Conservation (phyloP, 2,888 invertebrate species). For the Dorcus parallelipipedus region DNA sequence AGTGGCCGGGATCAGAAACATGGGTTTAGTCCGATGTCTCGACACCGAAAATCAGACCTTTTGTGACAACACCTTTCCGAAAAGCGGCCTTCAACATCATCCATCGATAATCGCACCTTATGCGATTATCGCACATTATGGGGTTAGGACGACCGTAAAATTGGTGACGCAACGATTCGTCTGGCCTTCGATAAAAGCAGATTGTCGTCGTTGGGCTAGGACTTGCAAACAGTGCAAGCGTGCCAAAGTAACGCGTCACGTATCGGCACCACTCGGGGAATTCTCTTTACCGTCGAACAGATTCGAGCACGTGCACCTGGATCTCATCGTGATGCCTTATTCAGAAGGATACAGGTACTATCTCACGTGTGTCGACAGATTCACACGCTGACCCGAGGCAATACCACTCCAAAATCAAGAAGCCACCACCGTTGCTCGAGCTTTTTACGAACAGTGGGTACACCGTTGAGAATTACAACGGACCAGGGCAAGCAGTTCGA, state of each 20-base stretch:
- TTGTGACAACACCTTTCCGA: neutral
- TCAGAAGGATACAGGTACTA: constrained; percentile 26
- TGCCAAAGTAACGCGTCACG: constrained; percentile 31
- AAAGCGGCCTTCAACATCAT: neutral
- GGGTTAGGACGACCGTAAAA: constrained; percentile 5
- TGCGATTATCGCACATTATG: constrained; percentile 1
- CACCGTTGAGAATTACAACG: no score
- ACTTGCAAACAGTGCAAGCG: constrained; percentile 2
- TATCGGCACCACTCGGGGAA: constrained; percentile 19
- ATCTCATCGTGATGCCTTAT: constrained; percentile 45
- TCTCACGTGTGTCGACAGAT: constrained; percentile 36
- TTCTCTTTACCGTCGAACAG: constrained; percentile 26
- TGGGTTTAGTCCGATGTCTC: no score
- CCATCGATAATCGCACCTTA: no score
- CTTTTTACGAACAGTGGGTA: constrained; percentile 32
- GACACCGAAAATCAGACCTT: neutral
- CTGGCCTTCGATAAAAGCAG: constrained; percentile 11
- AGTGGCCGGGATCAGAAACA: no score
- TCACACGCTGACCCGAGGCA: constrained; percentile 35
- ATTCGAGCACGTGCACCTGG: constrained; percentile 41
- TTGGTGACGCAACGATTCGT: constrained; percentile 3
- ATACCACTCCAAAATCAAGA: constrained; percentile 34
- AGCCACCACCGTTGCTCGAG: constrained; percentile 32
- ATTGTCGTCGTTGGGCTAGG: constrained; percentile 5
- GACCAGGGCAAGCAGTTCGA: no score